These are phyloP conservation scores for Anarhynchus alexandrinus DNA, from an alignment of 2,113 vertebrate genomes.

Conservation along the genomic window DNA sequence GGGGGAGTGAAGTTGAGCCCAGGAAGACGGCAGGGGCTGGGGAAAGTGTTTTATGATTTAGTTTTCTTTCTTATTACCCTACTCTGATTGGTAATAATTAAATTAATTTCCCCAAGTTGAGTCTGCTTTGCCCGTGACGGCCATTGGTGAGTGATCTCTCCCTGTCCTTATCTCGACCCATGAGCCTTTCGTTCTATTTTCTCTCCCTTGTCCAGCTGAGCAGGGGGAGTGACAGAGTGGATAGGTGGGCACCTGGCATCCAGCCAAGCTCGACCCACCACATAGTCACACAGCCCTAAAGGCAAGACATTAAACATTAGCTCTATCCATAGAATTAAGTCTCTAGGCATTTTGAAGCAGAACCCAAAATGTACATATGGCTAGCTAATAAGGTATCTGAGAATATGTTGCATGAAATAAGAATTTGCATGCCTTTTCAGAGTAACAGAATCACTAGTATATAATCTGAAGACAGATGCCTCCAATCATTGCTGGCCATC, in stretches of 20 bases:
- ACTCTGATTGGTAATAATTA: not conserved
- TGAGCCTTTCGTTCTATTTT: not conserved
- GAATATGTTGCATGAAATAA: not conserved
- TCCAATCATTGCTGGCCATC: not conserved
- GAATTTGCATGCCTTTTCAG: not conserved
- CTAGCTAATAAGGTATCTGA: not conserved
- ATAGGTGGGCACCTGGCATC: not conserved
- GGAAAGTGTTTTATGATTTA: not conserved
- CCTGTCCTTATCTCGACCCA: not conserved
- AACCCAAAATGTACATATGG: not conserved
- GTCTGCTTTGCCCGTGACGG: not conserved
- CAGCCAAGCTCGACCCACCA: not conserved
- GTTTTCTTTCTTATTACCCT: not conserved
- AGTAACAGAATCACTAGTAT: not conserved
- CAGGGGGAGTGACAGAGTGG: not conserved
- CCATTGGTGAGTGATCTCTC: not conserved
- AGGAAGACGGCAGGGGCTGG: not conserved
- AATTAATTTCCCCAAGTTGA: not conserved
- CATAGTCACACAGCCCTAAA: not conserved
- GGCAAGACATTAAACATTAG: not conserved
- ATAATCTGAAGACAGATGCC: not conserved
- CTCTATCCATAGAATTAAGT: not conserved
- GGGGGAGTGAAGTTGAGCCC: not conserved
- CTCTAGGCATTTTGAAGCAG: not conserved
- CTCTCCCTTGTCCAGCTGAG: not conserved